phyloP scores from a whole-genome alignment of 1,140 invertebrate species.

The Drosophila santomea region DNA sequence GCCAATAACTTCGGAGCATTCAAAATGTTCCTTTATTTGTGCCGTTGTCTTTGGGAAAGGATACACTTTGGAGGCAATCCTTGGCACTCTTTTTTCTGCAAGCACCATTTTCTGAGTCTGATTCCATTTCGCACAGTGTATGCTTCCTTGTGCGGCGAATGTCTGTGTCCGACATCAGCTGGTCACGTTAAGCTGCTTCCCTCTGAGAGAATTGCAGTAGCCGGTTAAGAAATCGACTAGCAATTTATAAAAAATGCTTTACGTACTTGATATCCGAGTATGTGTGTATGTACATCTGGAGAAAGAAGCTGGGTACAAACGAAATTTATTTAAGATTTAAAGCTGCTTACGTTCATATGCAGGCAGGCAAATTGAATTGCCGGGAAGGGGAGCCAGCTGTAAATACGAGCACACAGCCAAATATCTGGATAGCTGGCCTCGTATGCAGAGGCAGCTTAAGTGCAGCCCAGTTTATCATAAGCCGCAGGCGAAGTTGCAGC shows the following conservation, averaged over 20 bases:
- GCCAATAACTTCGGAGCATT: background rate
- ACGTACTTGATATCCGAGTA: background rate
- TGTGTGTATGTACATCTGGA: conserved; percentile 7
- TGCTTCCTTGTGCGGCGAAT: background rate
- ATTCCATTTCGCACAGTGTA: background rate
- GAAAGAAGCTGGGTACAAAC: conserved; percentile 29
- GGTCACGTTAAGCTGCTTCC: conserved; percentile 20
- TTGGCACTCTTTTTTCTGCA: too few relatives aligned
- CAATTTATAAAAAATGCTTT: conserved; percentile 38
- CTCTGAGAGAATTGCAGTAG: conserved; percentile 16
- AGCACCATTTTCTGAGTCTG: background rate
- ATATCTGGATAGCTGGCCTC: conserved; percentile 34
- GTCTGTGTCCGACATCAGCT: conserved; percentile 24
- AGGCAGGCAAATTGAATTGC: conserved; percentile 66
- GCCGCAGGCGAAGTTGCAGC: conserved; percentile 49
- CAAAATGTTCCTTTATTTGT: too few relatives aligned
- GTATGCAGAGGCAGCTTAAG: conserved; percentile 57
- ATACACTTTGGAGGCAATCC: too few relatives aligned
- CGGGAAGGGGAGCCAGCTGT: conserved; percentile 29
- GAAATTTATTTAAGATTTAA: conserved; percentile 75
- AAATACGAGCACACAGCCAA: conserved; percentile 41
- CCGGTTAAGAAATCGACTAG: conserved; percentile 42
- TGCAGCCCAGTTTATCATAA: conserved; percentile 69
- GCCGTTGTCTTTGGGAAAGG: too few relatives aligned
- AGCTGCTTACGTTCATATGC: conserved; percentile 56